Conservation (phyloP, 2,113 vertebrate species). For the Zosterops hypoxanthus region DNA sequence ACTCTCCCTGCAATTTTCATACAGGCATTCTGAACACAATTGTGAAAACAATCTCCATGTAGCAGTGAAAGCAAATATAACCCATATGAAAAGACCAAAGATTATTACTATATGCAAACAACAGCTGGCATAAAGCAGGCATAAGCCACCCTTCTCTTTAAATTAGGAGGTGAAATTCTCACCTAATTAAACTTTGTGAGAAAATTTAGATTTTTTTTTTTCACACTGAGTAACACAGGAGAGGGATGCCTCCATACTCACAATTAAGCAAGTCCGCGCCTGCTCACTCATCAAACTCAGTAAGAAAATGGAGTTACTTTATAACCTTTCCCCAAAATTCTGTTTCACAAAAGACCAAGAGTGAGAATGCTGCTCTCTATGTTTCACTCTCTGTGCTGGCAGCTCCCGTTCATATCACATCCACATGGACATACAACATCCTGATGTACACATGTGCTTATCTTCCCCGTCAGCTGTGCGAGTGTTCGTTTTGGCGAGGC, state of each 20-base stretch:
- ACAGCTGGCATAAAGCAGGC: neutral
- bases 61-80: neutral
- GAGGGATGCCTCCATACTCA: neutral
- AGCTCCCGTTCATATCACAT: neutral
- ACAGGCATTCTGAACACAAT: neutral
- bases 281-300: neutral
- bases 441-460: neutral
- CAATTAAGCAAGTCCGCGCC: neutral
- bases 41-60: neutral
- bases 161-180: neutral
- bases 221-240: neutral
- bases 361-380: neutral
- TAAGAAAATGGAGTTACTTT: neutral
- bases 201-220: neutral
- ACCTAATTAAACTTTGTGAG: neutral
- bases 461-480: slow-evolving; percentile 15
- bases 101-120: neutral
- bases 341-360: neutral
- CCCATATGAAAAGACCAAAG: neutral
- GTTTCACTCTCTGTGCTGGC: neutral
- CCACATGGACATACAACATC: neutral
- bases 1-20: neutral
- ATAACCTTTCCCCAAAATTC: neutral
- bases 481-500: neutral
- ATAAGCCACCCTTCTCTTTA: neutral